Percentiles rank a stretch among this genome's conserved stretches.
These are phyloP conservation scores for Harpagifer antarcticus DNA, from an alignment of 2,797 vertebrate species.

Conservation along the genomic window DNA sequence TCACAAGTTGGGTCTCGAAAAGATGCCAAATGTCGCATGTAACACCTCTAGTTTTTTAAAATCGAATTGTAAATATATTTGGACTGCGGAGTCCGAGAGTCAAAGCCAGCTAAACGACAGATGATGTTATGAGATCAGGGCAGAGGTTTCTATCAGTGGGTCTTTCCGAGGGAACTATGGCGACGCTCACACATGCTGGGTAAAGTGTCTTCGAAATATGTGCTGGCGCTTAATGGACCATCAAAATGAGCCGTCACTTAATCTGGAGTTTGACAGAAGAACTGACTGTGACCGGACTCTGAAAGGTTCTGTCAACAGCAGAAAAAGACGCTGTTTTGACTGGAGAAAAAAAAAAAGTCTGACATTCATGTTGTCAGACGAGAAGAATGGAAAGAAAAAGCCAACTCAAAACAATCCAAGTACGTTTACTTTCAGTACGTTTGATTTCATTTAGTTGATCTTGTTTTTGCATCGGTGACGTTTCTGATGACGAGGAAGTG, in stretches of 20 bases:
- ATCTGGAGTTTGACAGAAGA: slow-evolving; percentile 13
- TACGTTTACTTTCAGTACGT: slow-evolving; percentile 59
- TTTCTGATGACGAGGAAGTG: slow-evolving; percentile 41
- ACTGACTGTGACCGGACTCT: slow-evolving; percentile 36
- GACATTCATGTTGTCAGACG: slow-evolving; percentile 48
- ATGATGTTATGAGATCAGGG: slow-evolving; percentile 11
- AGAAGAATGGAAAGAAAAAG: slow-evolving; percentile 72
- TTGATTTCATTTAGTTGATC: slow-evolving; percentile 49
- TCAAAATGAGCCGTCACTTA: slow-evolving; percentile 10
- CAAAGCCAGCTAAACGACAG: slow-evolving; percentile 50
- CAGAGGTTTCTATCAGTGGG: not conserved
- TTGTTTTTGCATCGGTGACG: slow-evolving; percentile 33
- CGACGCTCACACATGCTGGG: slow-evolving; percentile 24
- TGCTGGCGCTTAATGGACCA: slow-evolving; percentile 33
- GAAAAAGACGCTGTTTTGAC: slow-evolving; percentile 32
- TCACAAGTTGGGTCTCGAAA: slow-evolving; percentile 70
- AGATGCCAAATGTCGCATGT: slow-evolving; percentile 88
- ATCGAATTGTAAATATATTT: slow-evolving; percentile 70
- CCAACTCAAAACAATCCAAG: slow-evolving; percentile 75
- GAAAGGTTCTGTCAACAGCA: slow-evolving; percentile 23
- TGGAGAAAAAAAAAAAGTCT: slow-evolving; percentile 5
- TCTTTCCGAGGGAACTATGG: slow-evolving; percentile 26
- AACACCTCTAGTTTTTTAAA: slow-evolving; percentile 83
- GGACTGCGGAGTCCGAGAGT: slow-evolving; percentile 43
- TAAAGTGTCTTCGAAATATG: slow-evolving; percentile 9